A percentile compares a stretch with the other conserved stretches of the same genome.
phyloP scores from a whole-genome alignment of 2,888 invertebrate genomes.

The Torymus texanus region DNA sequence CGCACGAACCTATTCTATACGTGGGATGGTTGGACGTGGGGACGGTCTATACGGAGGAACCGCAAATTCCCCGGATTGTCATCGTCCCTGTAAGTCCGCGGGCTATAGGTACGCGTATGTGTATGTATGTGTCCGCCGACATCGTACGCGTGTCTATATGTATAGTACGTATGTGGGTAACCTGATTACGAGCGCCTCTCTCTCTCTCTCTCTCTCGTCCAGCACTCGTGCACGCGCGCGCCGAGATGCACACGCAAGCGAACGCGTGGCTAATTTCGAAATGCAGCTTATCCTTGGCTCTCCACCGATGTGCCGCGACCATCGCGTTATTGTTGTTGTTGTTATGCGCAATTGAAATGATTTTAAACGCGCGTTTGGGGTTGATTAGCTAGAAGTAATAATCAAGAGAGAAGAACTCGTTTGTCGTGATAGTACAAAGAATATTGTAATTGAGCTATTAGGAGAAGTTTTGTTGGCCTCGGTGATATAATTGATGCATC shows the following conservation, averaged over 20 bases:
- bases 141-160: not conserved
- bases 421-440: no score
- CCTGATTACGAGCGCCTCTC: not conserved
- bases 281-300: not conserved
- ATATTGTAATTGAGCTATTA: no score
- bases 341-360: not conserved
- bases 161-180: not conserved
- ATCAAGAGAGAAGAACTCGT: no score
- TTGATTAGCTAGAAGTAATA: no score
- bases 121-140: not conserved
- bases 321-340: not conserved
- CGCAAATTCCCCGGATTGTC: constrained; percentile 21
- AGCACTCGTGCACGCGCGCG: no score
- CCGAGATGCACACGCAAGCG: no score
- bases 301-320: not conserved
- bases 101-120: not conserved
- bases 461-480: no score
- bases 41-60: not conserved
- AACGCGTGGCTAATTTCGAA: not conserved
- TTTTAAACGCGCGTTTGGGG: no score
- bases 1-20: no score
- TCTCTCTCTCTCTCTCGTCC: no score
- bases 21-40: not conserved
- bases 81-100: not conserved
- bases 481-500: no score